Evolutionary conservation across 2,797 vertebrate species (phyloP), one percentile per base, ranked within the genome.

Genomic region (Neosilurus mollespiculum): DNA sequence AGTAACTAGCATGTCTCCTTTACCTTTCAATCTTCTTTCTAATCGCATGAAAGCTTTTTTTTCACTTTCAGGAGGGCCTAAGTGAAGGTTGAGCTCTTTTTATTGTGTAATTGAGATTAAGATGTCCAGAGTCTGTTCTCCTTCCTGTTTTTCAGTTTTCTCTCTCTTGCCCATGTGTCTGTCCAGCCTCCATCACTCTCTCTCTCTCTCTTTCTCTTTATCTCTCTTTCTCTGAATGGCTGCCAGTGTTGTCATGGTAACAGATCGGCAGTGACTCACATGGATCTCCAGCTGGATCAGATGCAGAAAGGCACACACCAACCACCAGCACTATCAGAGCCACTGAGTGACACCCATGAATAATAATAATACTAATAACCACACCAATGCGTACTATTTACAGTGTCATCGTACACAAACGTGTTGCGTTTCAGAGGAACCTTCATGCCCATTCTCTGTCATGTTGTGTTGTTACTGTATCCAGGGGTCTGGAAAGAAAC

Each of bases 201-300:
- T 87, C 82, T n/a, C 67, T 70, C 67, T 69, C 70, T 83, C 88
- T 88, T 86, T 61, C 34, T 14, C n/a, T 18, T 0, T 34, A 34
- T 86, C 67, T 56, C 65, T 26, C 80, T 43, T 26, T 86, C 73
- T 88, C 49, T 76, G 79, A 87, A 86, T 86, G 83, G 84, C 81
- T 90, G 88, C 86, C 89, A 85, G 81, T 87, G 94, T 95, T 91
- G 94, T 92, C 93, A 94, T 95, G 93, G 94, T 91, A 93, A 95
- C 94, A 64, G 89, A 69, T 62, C 86, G 83, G 90, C 87, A 89
- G 87, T 86, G 88, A 83, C 81, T 88, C 65, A 34, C 84, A 87
- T 87, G 20, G 83, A 87, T 88, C 85, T 87, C 83, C 83, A 85
- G 75, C 72, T 53, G 75, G 81, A 85, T 82, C 72, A 83, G 83